phyloP scores from a whole-genome alignment of 2,113 vertebrate genomes.

The Apus apus region DNA sequence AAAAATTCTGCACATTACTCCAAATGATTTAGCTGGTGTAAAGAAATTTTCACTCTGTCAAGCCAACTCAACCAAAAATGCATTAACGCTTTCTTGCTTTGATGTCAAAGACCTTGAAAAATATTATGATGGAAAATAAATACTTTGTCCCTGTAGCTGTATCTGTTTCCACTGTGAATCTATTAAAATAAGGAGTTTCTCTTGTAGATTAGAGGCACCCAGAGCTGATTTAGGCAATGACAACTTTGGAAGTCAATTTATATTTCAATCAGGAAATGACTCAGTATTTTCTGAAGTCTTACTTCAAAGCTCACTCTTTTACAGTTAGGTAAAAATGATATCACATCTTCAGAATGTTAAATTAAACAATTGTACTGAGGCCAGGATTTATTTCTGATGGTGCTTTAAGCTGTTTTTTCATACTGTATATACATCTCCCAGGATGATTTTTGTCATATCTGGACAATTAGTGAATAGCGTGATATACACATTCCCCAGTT shows the following conservation, averaged over 20 bases:
- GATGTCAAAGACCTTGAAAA: constrained; percentile 6
- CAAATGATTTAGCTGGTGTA: not conserved
- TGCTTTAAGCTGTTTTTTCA: not conserved
- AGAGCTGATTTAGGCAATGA: constrained; percentile 30
- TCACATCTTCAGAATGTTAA: constrained; percentile 67
- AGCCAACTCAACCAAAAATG: not conserved
- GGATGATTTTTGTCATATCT: constrained; percentile 21
- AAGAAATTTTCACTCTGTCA: not conserved
- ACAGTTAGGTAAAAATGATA: constrained; percentile 69
- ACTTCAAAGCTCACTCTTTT: constrained; percentile 65
- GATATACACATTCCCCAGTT: not conserved
- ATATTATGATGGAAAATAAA: constrained; percentile 48
- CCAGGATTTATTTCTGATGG: constrained; percentile 22
- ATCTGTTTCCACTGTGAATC: constrained; percentile 22
- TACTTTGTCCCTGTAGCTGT: not conserved
- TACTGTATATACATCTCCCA: not conserved
- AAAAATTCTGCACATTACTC: not conserved
- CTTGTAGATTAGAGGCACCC: constrained; percentile 8
- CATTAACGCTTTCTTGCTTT: not conserved
- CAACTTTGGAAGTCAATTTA: constrained; percentile 58
- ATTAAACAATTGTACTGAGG: constrained; percentile 39
- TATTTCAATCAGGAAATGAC: constrained; percentile 71
- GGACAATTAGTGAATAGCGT: not conserved
- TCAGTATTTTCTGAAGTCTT: constrained; percentile 67
- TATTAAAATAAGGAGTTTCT: constrained; percentile 39